Percentiles rank a stretch among this genome's conserved stretches.
Conservation (phyloP, 92 coral and sea anemone genomes). For the Umimayanthus kanabou region DNA sequence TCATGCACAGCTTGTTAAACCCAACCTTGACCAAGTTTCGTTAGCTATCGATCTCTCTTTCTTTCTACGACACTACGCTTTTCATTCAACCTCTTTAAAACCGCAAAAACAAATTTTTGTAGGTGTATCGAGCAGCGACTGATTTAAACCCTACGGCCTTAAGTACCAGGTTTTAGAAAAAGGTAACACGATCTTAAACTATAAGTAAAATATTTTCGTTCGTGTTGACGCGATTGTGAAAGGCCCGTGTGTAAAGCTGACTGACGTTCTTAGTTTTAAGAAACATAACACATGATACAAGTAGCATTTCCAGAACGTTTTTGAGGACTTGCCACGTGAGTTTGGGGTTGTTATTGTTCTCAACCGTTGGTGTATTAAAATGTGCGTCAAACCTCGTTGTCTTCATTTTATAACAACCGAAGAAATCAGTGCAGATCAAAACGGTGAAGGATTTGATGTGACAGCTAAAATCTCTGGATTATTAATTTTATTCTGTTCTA, state of each 20-base stretch:
- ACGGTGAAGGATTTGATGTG: neutral
- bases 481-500: conserved; percentile 11
- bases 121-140: neutral
- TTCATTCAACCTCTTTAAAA: neutral
- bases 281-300: neutral
- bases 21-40: neutral
- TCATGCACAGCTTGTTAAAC: too few relatives aligned
- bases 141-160: neutral
- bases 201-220: neutral
- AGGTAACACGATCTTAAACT: too few relatives aligned
- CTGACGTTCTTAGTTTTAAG: too few relatives aligned
- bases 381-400: neutral
- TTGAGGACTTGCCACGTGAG: too few relatives aligned
- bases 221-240: neutral
- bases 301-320: neutral
- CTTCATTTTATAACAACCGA: neutral
- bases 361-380: neutral
- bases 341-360: neutral
- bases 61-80: too few relatives aligned
- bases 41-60: neutral
- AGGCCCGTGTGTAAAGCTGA: too few relatives aligned
- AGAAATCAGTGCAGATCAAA: neutral
- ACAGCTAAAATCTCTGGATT: neutral
- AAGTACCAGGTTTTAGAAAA: neutral
- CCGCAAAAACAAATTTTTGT: neutral